These are phyloP conservation scores for Ophioninae sp. DNA, from an alignment of 2,888 invertebrate species.

Conservation along the genomic window DNA sequence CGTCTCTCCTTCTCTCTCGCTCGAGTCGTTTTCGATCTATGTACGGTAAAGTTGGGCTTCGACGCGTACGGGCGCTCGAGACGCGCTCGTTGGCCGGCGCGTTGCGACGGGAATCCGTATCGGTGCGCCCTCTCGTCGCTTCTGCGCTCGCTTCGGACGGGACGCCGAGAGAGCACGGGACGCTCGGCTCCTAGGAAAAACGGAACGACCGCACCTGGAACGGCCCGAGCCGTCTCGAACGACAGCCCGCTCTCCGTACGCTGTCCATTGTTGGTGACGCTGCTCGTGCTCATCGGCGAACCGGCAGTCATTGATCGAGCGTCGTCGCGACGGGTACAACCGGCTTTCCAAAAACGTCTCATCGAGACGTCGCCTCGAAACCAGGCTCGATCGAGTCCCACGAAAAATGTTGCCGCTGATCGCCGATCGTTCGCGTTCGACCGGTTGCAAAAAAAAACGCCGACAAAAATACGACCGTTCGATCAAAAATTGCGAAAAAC, in stretches of 20 bases:
- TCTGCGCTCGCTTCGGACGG: constrained; percentile 14
- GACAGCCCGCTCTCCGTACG: not conserved
- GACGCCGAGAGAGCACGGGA: not conserved
- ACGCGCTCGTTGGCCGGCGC: constrained; percentile 26
- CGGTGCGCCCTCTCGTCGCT: constrained; percentile 20
- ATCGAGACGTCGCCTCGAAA: not conserved
- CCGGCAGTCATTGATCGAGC: constrained; percentile 32
- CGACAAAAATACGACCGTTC: too few relatives aligned
- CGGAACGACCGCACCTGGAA: constrained; percentile 32
- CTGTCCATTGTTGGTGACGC: constrained; percentile 12
- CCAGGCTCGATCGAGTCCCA: not conserved
- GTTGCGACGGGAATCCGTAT: constrained; percentile 19
- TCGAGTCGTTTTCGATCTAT: constrained; percentile 37
- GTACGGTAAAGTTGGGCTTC: constrained; percentile 50
- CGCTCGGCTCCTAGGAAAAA: constrained; percentile 16
- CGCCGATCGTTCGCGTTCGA: too few relatives aligned
- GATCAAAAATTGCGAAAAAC: too few relatives aligned
- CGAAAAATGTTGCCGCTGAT: too few relatives aligned
- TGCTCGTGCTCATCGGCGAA: constrained; percentile 9
- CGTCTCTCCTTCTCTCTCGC: constrained; percentile 4
- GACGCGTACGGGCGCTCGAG: not conserved
- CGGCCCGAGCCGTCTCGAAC: not conserved
- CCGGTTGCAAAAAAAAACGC: too few relatives aligned
- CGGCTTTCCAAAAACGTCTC: constrained; percentile 5
- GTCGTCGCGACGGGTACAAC: not conserved